Evolutionary conservation across 2,888 invertebrate genomes (phyloP).

Genomic region (Papilio gigon): DNA sequence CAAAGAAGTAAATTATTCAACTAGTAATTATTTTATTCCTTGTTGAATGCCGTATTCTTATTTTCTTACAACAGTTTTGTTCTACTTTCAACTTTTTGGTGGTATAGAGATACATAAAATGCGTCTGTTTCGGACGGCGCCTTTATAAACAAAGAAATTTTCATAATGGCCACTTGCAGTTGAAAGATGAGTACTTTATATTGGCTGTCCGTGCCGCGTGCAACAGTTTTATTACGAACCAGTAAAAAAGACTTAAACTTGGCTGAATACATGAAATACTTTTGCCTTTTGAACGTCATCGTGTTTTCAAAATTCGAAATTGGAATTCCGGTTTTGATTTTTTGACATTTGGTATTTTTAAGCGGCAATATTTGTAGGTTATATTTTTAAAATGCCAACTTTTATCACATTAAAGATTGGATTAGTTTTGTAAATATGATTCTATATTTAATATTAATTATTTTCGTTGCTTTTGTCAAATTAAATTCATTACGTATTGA

Average conservation of each 20-base stretch:
- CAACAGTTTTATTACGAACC: conserved; percentile 34
- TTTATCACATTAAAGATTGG: neutral
- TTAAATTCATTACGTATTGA: too few relatives aligned
- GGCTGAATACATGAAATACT: conserved; percentile 22
- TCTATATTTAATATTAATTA: too few relatives aligned
- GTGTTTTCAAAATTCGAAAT: conserved; percentile 4
- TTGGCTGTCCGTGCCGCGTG: conserved; percentile 15
- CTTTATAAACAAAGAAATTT: conserved; percentile 18
- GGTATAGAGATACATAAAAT: too few relatives aligned
- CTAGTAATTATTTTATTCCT: too few relatives aligned
- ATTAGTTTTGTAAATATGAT: too few relatives aligned
- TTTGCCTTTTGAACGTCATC: conserved; percentile 8
- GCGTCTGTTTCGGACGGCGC: neutral
- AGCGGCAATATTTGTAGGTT: neutral
- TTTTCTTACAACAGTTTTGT: too few relatives aligned
- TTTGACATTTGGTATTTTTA: neutral
- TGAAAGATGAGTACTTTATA: conserved; percentile 18
- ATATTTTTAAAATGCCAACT: neutral
- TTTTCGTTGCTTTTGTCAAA: too few relatives aligned
- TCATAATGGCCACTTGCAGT: conserved; percentile 21
- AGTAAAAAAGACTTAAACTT: conserved; percentile 19
- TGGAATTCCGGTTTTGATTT: neutral
- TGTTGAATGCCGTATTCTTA: too few relatives aligned
- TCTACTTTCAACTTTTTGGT: too few relatives aligned
- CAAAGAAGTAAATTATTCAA: too few relatives aligned